Evolutionary conservation across 2,888 invertebrate species (phyloP).

Genomic region (Lasioglossum malachurum): DNA sequence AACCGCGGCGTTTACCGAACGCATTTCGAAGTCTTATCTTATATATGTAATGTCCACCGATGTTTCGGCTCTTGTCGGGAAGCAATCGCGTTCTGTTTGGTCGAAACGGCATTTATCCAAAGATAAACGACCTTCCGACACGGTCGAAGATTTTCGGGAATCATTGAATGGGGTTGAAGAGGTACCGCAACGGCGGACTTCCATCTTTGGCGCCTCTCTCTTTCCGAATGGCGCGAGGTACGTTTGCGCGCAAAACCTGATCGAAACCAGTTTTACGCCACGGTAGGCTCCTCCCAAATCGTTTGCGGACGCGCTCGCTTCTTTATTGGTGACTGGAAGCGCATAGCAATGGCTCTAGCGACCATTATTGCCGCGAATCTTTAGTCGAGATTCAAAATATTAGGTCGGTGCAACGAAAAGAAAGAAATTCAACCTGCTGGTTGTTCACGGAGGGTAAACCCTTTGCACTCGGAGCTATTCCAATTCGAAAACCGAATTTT

Average conservation of each 20-base stretch:
- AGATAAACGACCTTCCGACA: neutral
- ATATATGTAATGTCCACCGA: neutral
- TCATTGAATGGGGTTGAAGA: neutral
- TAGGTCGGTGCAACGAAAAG: neutral
- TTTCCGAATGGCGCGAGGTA: neutral
- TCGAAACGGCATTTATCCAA: neutral
- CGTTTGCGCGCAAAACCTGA: conserved; percentile 20
- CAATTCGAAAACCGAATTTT: too few relatives aligned
- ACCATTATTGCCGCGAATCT: neutral
- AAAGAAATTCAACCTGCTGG: neutral
- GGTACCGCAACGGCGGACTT: neutral
- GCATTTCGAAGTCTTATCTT: neutral
- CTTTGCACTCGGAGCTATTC: too few relatives aligned
- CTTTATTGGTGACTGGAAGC: conserved; percentile 58
- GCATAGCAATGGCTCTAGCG: neutral
- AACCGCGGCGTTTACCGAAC: neutral
- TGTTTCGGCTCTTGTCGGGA: neutral
- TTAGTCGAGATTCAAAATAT: neutral
- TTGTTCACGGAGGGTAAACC: neutral
- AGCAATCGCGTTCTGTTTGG: neutral
- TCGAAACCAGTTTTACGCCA: conserved; percentile 70
- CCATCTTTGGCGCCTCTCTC: neutral
- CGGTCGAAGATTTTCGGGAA: neutral
- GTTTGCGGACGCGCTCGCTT: conserved; percentile 45
- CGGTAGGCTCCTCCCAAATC: conserved; percentile 69